phyloP scores from a whole-genome alignment of 2,113 vertebrate genomes.

The Stictonetta naevosa region DNA sequence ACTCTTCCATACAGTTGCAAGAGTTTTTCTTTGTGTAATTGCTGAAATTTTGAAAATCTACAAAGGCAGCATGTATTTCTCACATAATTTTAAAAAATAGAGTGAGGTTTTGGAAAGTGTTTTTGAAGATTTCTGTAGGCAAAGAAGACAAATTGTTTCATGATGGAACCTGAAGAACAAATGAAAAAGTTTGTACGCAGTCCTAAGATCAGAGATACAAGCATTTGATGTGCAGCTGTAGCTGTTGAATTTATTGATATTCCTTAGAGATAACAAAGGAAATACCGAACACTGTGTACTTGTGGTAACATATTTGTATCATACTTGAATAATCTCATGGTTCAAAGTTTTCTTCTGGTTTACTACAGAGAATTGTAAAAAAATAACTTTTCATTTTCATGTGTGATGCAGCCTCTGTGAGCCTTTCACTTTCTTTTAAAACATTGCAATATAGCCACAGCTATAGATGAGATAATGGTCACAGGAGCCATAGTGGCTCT shows the following conservation, averaged over 20 bases:
- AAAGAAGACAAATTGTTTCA: neutral
- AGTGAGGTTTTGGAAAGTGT: neutral
- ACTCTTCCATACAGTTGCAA: neutral
- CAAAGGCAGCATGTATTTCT: neutral
- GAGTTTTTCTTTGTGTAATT: neutral
- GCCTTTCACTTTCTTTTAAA: neutral
- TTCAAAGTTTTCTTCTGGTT: neutral
- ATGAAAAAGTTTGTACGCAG: neutral
- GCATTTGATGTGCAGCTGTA: neutral
- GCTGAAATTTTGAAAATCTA: neutral
- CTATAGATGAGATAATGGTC: neutral
- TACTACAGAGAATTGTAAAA: neutral
- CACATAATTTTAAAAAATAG: neutral
- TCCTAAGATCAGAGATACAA: neutral
- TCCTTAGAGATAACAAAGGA: neutral
- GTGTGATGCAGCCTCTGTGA: neutral
- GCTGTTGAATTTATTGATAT: neutral
- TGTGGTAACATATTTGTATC: neutral
- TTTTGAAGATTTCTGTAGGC: neutral
- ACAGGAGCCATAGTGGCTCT: neutral
- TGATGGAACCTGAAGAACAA: neutral
- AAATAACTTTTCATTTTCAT: neutral
- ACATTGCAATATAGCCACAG: neutral
- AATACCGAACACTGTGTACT: neutral
- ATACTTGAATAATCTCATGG: neutral